phyloP scores from a whole-genome alignment of 2,113 vertebrate species.

The Plecotus auritus region DNA sequence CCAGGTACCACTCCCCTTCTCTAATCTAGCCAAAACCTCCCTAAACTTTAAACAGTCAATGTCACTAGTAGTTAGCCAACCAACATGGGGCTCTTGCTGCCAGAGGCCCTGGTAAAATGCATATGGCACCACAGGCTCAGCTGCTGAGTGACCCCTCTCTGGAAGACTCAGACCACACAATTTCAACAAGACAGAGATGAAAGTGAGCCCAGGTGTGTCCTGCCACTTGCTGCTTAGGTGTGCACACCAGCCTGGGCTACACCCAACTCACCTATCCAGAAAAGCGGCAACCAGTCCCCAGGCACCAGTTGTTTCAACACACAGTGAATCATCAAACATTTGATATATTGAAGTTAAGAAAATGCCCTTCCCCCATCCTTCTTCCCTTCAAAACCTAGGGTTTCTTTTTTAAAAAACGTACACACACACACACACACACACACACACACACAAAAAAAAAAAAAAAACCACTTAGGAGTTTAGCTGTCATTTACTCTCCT shows the following conservation, averaged over 20 bases:
- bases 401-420: no score
- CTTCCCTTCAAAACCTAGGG: not conserved
- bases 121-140: not conserved
- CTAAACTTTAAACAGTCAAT: not conserved
- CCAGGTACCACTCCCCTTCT: not conserved
- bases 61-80: not conserved
- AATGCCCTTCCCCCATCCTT: not conserved
- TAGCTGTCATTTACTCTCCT: not conserved
- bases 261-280: not conserved
- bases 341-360: not conserved
- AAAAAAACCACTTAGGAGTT: not conserved
- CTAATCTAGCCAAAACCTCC: not conserved
- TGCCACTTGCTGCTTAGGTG: not conserved
- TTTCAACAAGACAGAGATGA: not conserved
- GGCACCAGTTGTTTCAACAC: not conserved
- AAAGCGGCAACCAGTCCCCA: not conserved
- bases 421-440: no score
- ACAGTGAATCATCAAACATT: not conserved
- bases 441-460: no score
- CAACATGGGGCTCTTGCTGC: not conserved
- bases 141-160: not conserved
- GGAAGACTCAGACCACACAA: not conserved
- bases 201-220: not conserved
- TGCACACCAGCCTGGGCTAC: rapidly evolving
- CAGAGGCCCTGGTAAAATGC: not conserved